Conservation (phyloP, 2,888 invertebrate genomes). For the Drosophila pegasa region DNA sequence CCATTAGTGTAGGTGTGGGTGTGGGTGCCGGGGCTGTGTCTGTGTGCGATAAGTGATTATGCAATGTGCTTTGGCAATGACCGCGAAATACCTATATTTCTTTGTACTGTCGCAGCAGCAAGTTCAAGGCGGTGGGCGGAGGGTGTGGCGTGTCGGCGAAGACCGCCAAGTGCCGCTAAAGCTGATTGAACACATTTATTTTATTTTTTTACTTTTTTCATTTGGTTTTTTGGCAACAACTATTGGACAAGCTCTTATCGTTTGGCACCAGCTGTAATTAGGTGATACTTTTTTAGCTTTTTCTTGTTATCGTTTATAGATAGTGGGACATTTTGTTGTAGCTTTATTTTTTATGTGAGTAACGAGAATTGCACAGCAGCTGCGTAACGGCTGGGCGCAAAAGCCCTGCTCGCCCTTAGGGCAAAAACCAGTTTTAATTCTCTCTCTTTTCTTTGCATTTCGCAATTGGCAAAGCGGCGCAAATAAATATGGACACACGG, state of each 20-base stretch:
- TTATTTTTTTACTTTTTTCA: not conserved
- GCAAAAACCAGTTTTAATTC: conserved; percentile 44
- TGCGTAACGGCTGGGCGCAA: conserved; percentile 7
- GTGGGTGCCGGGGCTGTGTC: too few relatives aligned
- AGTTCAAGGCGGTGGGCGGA: conserved; percentile 48
- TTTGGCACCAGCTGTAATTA: conserved; percentile 28
- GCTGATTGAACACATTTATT: conserved; percentile 22
- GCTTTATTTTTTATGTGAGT: not conserved
- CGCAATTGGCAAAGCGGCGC: conserved; percentile 12
- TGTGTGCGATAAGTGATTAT: conserved; percentile 47
- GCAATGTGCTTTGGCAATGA: conserved; percentile 68
- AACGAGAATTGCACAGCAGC: conserved; percentile 20
- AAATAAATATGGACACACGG: conserved; percentile 25
- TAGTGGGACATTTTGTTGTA: conserved; percentile 11
- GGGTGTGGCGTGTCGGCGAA: conserved; percentile 28
- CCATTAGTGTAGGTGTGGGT: conserved; percentile 6
- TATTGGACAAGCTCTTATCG: conserved; percentile 19
- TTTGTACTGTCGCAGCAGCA: conserved; percentile 23
- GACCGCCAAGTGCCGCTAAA: conserved; percentile 41
- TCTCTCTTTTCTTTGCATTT: not conserved
- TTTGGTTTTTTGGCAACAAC: conserved; percentile 26
- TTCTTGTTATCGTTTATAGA: conserved; percentile 38
- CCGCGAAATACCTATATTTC: conserved; percentile 43
- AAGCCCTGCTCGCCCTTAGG: conserved; percentile 17
- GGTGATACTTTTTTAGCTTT: conserved; percentile 19